Evolutionary conservation across 1,140 invertebrate species (phyloP).

Genomic region (Hycleus phaleratus): DNA sequence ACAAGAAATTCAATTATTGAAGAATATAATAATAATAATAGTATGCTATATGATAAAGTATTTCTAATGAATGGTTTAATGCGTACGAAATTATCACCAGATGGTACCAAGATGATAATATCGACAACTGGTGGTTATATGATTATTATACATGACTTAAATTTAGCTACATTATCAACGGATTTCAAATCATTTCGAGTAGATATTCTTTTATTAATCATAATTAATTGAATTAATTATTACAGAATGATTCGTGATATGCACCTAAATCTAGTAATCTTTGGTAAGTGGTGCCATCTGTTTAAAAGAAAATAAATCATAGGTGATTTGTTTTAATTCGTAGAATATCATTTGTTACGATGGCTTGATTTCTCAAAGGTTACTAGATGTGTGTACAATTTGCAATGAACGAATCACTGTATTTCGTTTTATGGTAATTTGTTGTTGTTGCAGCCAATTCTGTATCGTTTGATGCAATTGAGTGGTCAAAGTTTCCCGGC

Average conservation of each 20-base stretch:
- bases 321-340: too few species aligned
- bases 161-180: conserved; percentile 66
- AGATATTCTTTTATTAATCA: conserved; percentile 13
- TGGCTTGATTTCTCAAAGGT: too few species aligned
- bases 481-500: conserved; percentile 71
- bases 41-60: conserved; percentile 69
- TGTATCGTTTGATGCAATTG: conserved; percentile 83
- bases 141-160: conserved; percentile 83
- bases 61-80: conserved; percentile 77
- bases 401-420: too few species aligned
- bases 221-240: too few species aligned
- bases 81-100: conserved; percentile 78
- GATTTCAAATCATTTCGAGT: conserved; percentile 84
- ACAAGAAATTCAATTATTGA: conserved; percentile 60
- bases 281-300: too few species aligned
- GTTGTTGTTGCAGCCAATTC: conserved; percentile 58
- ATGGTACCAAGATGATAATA: conserved; percentile 80
- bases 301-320: too few species aligned
- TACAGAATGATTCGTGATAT: too few species aligned
- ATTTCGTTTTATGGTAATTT: conserved; percentile 25
- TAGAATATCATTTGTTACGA: too few species aligned
- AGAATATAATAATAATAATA: conserved; percentile 48
- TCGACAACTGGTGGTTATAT: conserved; percentile 84
- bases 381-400: too few species aligned
- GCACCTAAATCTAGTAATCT: too few species aligned